Base-by-base conservation (phyloP, 2,888 invertebrate genomes). In the Scaeva pyrastri region DNA sequence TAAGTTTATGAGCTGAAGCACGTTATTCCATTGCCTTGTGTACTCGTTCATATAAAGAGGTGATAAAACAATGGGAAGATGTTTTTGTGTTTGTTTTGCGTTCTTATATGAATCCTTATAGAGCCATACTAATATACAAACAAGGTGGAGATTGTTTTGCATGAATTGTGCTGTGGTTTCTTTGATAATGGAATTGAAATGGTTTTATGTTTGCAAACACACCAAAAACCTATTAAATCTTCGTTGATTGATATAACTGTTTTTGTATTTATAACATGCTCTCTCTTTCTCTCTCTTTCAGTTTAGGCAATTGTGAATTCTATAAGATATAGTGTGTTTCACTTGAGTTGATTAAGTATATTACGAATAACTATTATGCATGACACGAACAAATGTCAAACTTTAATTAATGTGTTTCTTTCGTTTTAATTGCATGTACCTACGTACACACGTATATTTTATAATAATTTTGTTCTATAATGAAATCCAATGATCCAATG, bases 1-100 rank as follows among this genome's bases (percentile, higher is more conserved):
- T n/a, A n/a, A n/a, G n/a, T 45, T 68, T 60, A 60, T 62, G 62
- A 70, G 45, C 50, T 81, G 16, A n/a, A 36, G 41, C 45, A 52
- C 23, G 55, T 31, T 31, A 31, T 21, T n/a, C n/a, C n/a, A 8
- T 14, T 23, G 23, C 4, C 21, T 62, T 7, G 41, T 14, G 1
- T 11, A 14, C n/a, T 36, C 12, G n/a, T n/a, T n/a, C 4, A 23
- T 14, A 23, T 10, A 55, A 26, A 21, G 14, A 39, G 58, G 21
- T 62, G 19, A 31, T 60, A 19, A 0, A 39, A 60, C 60, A 60
- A 60, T 41, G 41, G 19, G 39, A 7, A 14, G 7, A 41, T 8
- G 21, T 41, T 60, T 39, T 39, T 60, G 19, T 60, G 39, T 21
- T 60, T 39, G 14, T 60, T 60, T 60, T 16, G 31, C 3, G 3